phyloP scores from a whole-genome alignment of 2,113 vertebrate genomes.

The Nettapus auritus region DNA sequence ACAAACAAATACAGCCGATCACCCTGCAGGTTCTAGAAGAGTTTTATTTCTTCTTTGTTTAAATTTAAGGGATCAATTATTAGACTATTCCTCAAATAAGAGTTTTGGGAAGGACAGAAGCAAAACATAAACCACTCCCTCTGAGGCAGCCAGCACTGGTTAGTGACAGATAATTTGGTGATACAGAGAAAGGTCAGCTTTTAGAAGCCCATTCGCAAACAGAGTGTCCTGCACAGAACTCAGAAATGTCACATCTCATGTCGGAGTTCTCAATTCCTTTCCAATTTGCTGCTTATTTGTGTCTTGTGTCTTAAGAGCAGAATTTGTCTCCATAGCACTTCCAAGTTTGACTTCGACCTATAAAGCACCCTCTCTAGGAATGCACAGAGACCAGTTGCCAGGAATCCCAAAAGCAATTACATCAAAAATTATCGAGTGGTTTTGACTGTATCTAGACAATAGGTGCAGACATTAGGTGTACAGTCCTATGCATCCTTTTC shows the following conservation, averaged over 20 bases:
- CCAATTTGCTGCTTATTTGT: background rate
- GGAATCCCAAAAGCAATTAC: background rate
- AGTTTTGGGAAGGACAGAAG: background rate
- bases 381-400: background rate
- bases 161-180: background rate
- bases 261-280: background rate
- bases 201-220: background rate
- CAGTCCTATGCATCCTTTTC: background rate
- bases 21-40: rapidly evolving
- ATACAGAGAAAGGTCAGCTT: background rate
- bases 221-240: background rate
- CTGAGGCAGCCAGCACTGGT: background rate
- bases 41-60: background rate
- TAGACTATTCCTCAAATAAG: background rate
- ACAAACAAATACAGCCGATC: background rate
- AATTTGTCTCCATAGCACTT: background rate
- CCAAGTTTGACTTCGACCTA: background rate
- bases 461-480: background rate
- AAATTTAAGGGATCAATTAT: background rate
- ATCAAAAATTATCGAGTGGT: background rate
- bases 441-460: background rate
- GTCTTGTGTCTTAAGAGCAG: background rate
- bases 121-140: background rate
- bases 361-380: background rate
- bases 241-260: background rate